A percentile compares a stretch with the other conserved stretches of the same genome.
Conservation (phyloP, 2,888 invertebrate genomes). For the Synergus laeviventris region DNA sequence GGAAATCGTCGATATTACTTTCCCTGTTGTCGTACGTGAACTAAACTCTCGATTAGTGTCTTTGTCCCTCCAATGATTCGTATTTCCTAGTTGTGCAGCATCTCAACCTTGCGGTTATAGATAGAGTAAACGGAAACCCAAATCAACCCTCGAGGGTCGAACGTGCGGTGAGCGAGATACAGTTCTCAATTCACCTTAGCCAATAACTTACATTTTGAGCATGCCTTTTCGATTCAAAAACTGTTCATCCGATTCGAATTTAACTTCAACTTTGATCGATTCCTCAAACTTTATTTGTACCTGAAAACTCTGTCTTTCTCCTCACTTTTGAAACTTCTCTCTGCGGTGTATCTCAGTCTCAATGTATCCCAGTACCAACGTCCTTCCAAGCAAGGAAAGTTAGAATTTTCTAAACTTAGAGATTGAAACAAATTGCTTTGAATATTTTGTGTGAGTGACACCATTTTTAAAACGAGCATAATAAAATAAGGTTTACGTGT, state of each 20-base stretch:
- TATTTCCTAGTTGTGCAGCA: not conserved
- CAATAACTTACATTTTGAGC: not conserved
- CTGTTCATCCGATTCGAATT: conserved; percentile 22
- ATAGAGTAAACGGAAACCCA: conserved; percentile 19
- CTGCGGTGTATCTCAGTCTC: not conserved
- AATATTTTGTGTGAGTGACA: not conserved
- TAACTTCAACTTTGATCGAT: conserved; percentile 11
- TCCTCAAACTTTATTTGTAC: conserved; percentile 20
- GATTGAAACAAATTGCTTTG: not conserved
- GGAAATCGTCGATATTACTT: conserved; percentile 13
- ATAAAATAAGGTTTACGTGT: no score
- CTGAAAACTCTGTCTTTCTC: not conserved
- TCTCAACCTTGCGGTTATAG: not conserved
- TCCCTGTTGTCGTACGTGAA: conserved; percentile 3
- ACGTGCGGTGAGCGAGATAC: not conserved
- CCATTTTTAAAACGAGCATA: no score
- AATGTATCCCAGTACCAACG: not conserved
- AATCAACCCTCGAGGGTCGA: conserved; percentile 15
- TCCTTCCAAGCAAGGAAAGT: not conserved
- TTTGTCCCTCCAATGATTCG: not conserved
- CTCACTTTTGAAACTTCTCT: conserved; percentile 5
- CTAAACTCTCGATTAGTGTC: conserved; percentile 19
- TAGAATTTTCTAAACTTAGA: not conserved
- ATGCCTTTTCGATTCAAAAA: conserved; percentile 1
- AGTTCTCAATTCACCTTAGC: not conserved